phyloP scores from a whole-genome alignment of 2,797 vertebrate genomes.

The Chelon labrosus region DNA sequence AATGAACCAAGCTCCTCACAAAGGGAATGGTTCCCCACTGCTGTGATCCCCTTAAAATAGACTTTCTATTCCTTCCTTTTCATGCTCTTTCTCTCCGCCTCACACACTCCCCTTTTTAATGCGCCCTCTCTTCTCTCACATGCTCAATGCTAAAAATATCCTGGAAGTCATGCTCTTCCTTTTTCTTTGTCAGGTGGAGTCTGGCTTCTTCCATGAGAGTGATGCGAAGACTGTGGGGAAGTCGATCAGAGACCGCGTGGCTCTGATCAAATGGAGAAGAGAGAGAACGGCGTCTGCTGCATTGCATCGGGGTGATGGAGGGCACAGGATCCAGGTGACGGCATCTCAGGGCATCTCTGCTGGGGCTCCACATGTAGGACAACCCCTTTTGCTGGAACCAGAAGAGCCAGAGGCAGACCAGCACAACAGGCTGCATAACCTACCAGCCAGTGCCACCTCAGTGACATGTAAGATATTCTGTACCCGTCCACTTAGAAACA shows the following conservation, averaged over 20 bases:
- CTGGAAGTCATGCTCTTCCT: constrained; percentile 46
- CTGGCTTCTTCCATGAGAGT: constrained; percentile 95
- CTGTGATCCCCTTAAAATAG: constrained; percentile 66
- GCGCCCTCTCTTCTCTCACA: constrained; percentile 50
- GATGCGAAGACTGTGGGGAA: constrained; percentile 95
- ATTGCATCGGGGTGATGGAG: constrained; percentile 80
- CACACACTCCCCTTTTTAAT: constrained; percentile 45
- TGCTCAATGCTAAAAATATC: constrained; percentile 65
- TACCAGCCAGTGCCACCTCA: constrained; percentile 91
- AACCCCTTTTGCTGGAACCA: constrained; percentile 81
- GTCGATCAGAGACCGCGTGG: constrained; percentile 94
- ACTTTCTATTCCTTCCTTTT: constrained; percentile 54
- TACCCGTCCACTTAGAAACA: constrained; percentile 1
- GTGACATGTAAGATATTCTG: constrained; percentile 88
- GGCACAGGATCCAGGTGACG: constrained; percentile 55
- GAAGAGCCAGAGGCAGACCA: constrained; percentile 92
- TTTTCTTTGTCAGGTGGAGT: constrained; percentile 88
- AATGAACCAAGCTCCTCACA: constrained; percentile 57
- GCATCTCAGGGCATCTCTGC: constrained; percentile 83
- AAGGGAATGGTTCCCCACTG: constrained; percentile 52
- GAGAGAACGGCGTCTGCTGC: constrained; percentile 89
- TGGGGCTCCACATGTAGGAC: constrained; percentile 81
- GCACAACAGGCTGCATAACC: constrained; percentile 84
- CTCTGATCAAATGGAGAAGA: constrained; percentile 94
- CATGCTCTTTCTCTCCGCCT: constrained; percentile 37